Base-by-base conservation (phyloP, 2,113 vertebrate genomes). In the Nettapus auritus region DNA sequence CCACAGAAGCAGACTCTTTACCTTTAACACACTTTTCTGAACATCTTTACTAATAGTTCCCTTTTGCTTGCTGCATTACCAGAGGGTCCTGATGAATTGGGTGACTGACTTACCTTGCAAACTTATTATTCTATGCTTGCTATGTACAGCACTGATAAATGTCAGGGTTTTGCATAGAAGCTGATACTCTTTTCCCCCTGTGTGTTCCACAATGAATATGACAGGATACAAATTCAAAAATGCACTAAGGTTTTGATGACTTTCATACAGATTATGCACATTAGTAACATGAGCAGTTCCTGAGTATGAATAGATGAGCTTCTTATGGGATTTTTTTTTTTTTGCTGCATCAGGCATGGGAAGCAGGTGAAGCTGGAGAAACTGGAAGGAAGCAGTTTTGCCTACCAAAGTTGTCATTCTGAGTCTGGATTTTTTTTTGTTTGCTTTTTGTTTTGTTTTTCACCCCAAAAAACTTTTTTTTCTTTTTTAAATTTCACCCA, bases 281-380 rank as follows among this genome's bases (percentile, higher is more conserved):
- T 94, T 73, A 90, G 77, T 86, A 95, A 82, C 53, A 44, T 2
- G 53, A 94, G 70, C 57, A 60, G 62, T 76, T 95, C 84, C 81
- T 91, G 66, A 9, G 16, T 62, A 87, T 57, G 81, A 94, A 79
- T 44, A 89, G 74, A 94, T 85, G 66, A 87, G 69, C 69, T 94
- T 16, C 89, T 95, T 74, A 18, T 13, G 16, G 60, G 66, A 26
- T 79, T 90, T 94, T 93, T 94, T 79, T 90, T 94, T 93, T 94
- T 93, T 79, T 5, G 34, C 90, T 68, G 52, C 77, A 56, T 92
- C 62, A 78, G 90, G 55, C 88, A 84, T 46, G 80, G 67, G 79
- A 89, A 93, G 85, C 63, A 73, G 48, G 82, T 85, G 69, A 95
- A 95, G 63, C 63, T 90, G 63, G 36, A 89, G 44, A 55, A 95